Evolutionary conservation across 92 coral and sea anemone species (phyloP), one percentile per base, ranked within the genome.

Genomic region (Actinostola sp.): DNA sequence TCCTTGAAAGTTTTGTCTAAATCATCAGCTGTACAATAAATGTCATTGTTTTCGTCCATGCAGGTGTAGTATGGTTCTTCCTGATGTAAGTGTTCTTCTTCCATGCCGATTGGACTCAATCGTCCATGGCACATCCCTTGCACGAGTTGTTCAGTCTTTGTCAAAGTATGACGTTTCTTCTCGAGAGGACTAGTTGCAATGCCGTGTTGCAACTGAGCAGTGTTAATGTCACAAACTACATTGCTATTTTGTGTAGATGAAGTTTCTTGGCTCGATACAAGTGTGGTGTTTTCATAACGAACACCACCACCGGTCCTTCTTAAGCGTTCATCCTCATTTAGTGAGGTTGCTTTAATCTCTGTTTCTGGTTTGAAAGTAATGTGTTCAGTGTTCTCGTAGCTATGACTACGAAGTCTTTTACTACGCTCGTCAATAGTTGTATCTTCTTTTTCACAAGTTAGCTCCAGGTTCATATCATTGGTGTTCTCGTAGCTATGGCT

Each of bases 141-240:
- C 0, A 68, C 14, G 51, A 50, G 41, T 31, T 68, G 62, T 68
- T 68, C 48, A 0, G 74, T 68, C 30, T 33, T 68, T 36, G 74
- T 42, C 11, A 51, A 21, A 28, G 59, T 45, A 28, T 10, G 17
- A 46, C 4, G 11, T 54, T 54, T n/a, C n/a, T 21, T 7, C 45
- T 39, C 7, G 45, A 39, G 45, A 7, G 45, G 14, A 39, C 8
- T 14, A 39, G 7, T 7, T 39, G 8, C 7, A 39, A 39, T 7
- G 7, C 8, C 19, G 53, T 16, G 5, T 46, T 46, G 53, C 23
- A 4, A 3, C 53, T 36, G 6, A 36, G 11, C 42, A 36, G 42
- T 4, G 11, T 36, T 36, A 11, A 4, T 11, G 42, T 4, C 6
- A 36, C 11, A 4, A 4, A 4, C 42, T 36, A 4, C 42, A 36